Percentiles rank a stretch among this genome's conserved stretches.
Conservation (phyloP, 2,888 invertebrate species). For the Cryptocephalus moraei region DNA sequence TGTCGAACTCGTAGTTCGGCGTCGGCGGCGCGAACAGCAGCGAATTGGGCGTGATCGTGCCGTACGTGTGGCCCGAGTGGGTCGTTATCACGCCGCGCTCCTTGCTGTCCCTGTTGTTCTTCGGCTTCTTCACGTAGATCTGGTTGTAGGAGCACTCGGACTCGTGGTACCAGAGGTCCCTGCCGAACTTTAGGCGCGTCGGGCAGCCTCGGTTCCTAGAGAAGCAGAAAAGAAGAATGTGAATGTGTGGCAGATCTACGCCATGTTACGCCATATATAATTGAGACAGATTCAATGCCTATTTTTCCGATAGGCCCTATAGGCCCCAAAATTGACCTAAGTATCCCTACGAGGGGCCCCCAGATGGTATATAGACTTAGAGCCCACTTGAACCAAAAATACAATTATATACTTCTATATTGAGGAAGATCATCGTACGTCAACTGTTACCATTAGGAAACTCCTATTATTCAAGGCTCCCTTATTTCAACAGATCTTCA, state of each 20-base stretch:
- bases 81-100: conserved; percentile 30
- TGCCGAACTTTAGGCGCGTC: conserved; percentile 23
- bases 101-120: conserved; percentile 7
- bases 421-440: too few relatives aligned
- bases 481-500: too few relatives aligned
- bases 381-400: too few relatives aligned
- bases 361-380: too few relatives aligned
- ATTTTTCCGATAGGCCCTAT: too few relatives aligned
- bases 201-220: conserved; percentile 16
- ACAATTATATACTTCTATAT: too few relatives aligned
- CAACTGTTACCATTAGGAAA: too few relatives aligned
- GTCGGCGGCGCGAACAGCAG: conserved; percentile 21
- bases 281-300: too few relatives aligned
- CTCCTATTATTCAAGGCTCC: conserved; percentile 18
- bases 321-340: too few relatives aligned
- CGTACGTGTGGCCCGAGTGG: conserved; percentile 30
- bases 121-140: conserved; percentile 13
- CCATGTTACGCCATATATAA: too few relatives aligned
- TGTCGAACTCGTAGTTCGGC: conserved; percentile 9
- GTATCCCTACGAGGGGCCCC: too few relatives aligned
- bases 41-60: conserved; percentile 15
- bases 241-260: too few relatives aligned
- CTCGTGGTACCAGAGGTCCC: conserved; percentile 27
- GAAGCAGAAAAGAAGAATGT: neutral
- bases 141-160: conserved; percentile 24